Evolutionary conservation across 1,140 invertebrate species (phyloP), one percentile per base, ranked within the genome.

Genomic region (Macrocentrus cingulum): DNA sequence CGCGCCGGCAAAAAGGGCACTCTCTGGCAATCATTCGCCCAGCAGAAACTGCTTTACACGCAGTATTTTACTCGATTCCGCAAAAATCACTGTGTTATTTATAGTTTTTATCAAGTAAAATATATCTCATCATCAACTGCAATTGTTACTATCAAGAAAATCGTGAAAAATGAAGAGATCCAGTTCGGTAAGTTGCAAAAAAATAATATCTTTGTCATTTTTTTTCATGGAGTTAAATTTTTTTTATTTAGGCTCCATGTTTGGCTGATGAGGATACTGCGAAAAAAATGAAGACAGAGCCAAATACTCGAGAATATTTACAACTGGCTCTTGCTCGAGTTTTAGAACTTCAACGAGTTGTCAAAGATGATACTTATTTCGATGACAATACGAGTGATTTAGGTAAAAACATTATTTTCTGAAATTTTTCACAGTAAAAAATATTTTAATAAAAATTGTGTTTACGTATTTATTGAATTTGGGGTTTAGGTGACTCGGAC

Each of bases 241-340:
- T 34, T 11, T 7, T 34, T 34, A 11, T 34, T 34, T 34, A 34
- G 29, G 29, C 29, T 34, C 29, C 29, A 6, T 34, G 29, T 34
- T 11, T 34, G 6, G 11, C 6, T 34, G 29, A 34, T 34, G 29
- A 6, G 11, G 29, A 34, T 34, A 11, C 6, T 34, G 29, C 11
- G 29, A 34, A 34, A 34, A 7, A 34, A 7, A 11, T 34, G 29
- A 34, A 34, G 6, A 11, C 29, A 11, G 11, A 6, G 53, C 67
- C 70, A 16, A 69, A 63, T 61, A 61, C 69, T 16, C 65, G 62
- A 41, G 72, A 79, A 49, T 79, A 79, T 62, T 49, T 77, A 22
- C 70, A 77, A 49, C 56, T 77, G 46, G 72, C 72, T 41, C 51
- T 79, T 13, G 59, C 66, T 2, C 69, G 64, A 64, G 66, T 79